Conservation (phyloP, 2,797 vertebrate species). For the Ptychadena robeensis region DNA sequence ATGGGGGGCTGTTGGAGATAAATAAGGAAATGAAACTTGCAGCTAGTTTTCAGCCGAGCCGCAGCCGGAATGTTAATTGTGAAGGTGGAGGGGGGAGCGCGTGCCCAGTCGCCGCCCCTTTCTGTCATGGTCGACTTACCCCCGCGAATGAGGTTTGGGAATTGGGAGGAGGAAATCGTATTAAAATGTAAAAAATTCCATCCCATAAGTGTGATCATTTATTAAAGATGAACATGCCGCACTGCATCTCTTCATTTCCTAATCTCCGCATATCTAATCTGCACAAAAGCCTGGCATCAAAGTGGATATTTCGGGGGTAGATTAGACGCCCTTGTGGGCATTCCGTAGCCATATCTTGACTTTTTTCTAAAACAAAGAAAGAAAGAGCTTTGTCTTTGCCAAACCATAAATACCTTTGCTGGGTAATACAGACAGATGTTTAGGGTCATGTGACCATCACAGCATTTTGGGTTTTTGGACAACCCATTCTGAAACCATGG, state of each 20-base stretch:
- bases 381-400: too few relatives aligned
- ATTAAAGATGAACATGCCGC: constrained; percentile 54
- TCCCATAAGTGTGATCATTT: constrained; percentile 54
- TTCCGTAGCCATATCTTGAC: background rate
- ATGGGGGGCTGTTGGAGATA: background rate
- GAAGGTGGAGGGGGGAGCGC: background rate
- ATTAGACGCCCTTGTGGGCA: background rate
- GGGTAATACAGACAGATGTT: too few relatives aligned
- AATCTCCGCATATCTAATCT: constrained; percentile 36
- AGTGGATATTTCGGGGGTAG: constrained; percentile 18
- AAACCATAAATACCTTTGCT: too few relatives aligned
- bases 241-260: constrained; percentile 45
- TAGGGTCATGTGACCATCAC: too few relatives aligned
- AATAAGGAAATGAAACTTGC: background rate
- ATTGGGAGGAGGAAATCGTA: constrained; percentile 49
- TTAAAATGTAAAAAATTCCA: constrained; percentile 53
- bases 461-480: too few relatives aligned
- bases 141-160: constrained; percentile 55
- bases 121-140: constrained; percentile 53
- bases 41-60: background rate
- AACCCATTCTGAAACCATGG: too few relatives aligned
- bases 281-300: constrained; percentile 50
- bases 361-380: background rate
- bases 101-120: constrained; percentile 15
- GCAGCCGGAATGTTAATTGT: constrained; percentile 21